Evolutionary conservation across 2,797 vertebrate genomes (phyloP).

Genomic region (Notolepis coatsorum): DNA sequence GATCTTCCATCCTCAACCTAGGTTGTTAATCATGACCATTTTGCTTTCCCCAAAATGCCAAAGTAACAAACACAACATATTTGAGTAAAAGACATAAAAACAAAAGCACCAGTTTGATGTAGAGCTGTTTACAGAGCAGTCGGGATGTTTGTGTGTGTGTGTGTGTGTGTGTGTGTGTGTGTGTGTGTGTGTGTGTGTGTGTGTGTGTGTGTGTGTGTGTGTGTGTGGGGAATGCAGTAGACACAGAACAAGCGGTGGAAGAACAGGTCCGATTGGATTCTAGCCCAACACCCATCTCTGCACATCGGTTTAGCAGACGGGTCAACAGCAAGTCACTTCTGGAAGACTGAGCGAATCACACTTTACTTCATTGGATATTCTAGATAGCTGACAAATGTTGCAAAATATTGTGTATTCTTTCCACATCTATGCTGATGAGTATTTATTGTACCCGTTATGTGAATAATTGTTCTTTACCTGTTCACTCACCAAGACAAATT

Average conservation of each 20-base stretch:
- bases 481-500: not conserved
- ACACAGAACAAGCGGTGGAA: slow-evolving; percentile 8
- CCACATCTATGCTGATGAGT: too few relatives aligned
- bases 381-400: too few relatives aligned
- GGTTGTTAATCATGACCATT: too few relatives aligned
- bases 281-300: not conserved
- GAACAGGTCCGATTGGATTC: not conserved
- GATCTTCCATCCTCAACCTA: too few relatives aligned
- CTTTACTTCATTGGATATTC: too few relatives aligned
- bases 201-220: not conserved
- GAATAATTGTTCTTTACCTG: too few relatives aligned
- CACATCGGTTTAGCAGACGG: not conserved
- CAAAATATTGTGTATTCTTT: too few relatives aligned
- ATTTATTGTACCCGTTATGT: too few relatives aligned
- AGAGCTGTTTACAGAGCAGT: not conserved
- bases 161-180: not conserved
- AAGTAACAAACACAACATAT: not conserved
- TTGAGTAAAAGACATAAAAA: not conserved
- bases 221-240: not conserved
- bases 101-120: not conserved
- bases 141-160: not conserved
- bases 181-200: not conserved
- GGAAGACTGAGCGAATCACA: not conserved
- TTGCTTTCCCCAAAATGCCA: too few relatives aligned
- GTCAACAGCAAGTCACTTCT: not conserved